Conservation (phyloP, 2,888 invertebrate species). For the Epinotia brunnichana region DNA sequence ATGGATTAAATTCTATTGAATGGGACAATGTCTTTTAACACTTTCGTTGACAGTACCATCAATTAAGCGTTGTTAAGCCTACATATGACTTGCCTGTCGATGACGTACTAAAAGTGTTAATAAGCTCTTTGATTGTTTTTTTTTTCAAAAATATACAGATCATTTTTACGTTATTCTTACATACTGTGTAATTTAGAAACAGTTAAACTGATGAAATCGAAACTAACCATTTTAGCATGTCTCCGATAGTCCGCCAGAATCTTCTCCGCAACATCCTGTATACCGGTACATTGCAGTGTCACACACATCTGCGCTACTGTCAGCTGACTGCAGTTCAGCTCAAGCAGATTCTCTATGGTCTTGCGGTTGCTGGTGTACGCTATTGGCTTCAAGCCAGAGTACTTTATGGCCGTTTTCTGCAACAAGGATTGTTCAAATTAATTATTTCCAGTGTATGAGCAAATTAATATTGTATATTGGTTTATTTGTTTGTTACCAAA, state of each 20-base stretch:
- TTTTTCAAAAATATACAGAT: no score
- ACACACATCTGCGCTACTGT: constrained; percentile 84
- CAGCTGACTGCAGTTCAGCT: constrained; percentile 79
- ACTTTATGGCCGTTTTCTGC: constrained; percentile 84
- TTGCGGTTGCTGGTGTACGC: constrained; percentile 83
- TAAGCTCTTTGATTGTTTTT: no score
- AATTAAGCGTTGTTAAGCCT: no score
- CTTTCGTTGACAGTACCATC: no score
- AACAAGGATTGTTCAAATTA: constrained; percentile 47
- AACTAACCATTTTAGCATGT: constrained; percentile 69
- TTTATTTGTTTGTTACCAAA: no score
- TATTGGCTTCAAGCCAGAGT: constrained; percentile 82
- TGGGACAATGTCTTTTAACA: no score
- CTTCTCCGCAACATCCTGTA: constrained; percentile 78
- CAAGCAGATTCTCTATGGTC: constrained; percentile 84
- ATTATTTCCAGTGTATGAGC: no score
- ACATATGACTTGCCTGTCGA: no score
- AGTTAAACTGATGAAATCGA: background rate
- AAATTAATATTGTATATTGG: no score
- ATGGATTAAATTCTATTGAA: no score
- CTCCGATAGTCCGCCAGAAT: constrained; percentile 81
- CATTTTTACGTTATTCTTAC: no score
- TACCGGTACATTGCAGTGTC: constrained; percentile 78
- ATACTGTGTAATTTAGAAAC: constrained; percentile 1
- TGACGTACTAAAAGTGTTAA: no score